These are phyloP conservation scores for Antechinus stuartii DNA, from an alignment of 2,113 vertebrate genomes.

Conservation along the genomic window DNA sequence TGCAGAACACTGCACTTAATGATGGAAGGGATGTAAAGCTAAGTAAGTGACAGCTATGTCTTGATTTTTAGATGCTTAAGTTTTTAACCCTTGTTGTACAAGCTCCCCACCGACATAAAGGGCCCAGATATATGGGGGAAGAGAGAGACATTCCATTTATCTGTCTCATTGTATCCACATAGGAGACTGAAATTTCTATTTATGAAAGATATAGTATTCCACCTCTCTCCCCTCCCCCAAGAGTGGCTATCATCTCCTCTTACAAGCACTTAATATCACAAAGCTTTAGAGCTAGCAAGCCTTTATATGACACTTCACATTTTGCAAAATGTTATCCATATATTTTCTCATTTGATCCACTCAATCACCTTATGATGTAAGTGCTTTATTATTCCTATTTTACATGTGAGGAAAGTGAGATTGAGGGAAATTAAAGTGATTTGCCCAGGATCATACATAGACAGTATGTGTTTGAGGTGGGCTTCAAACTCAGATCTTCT, in stretches of 20 bases:
- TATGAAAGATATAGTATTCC: not conserved
- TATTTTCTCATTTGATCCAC: not conserved
- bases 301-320: not conserved
- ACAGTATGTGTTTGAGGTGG: not conserved
- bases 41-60: not conserved
- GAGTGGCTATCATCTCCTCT: not conserved
- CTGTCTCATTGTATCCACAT: not conserved
- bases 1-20: not conserved
- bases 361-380: rapidly evolving
- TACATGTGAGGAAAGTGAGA: not conserved
- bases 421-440: not conserved
- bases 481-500: not conserved
- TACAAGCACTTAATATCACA: not conserved
- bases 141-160: not conserved
- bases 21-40: rapidly evolving
- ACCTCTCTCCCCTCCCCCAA: not conserved
- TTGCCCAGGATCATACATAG: not conserved
- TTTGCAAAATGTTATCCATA: not conserved
- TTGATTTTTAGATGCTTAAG: not conserved
- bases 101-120: not conserved
- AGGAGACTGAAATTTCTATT: not conserved
- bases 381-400: not conserved
- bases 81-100: not conserved
- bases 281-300: not conserved
- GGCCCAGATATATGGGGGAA: not conserved